Evolutionary conservation across 2,888 invertebrate genomes (phyloP).

Genomic region (Cantharis flavilabris): DNA sequence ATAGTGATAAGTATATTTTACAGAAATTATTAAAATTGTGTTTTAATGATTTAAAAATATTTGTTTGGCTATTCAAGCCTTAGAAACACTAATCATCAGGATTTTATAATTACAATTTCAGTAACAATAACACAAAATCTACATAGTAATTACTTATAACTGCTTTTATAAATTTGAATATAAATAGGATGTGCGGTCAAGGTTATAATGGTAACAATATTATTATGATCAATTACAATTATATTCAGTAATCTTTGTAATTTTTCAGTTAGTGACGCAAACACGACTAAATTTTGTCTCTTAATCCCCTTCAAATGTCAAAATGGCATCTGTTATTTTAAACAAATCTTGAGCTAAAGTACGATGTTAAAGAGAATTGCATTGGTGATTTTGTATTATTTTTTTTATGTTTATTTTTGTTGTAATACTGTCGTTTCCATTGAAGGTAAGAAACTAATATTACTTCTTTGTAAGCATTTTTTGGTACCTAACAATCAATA

Average conservation of each 20-base stretch:
- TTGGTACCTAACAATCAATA: conserved; percentile 17
- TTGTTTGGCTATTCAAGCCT: neutral
- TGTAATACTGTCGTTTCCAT: conserved; percentile 25
- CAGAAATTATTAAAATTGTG: no score
- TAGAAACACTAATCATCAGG: no score
- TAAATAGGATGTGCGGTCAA: conserved; percentile 24
- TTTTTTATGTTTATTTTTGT: conserved; percentile 18
- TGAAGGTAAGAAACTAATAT: conserved; percentile 26
- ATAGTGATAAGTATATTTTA: no score
- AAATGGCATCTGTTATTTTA: conserved; percentile 24
- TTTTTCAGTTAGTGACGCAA: conserved; percentile 30
- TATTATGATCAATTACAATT: conserved; percentile 29
- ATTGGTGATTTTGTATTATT: conserved; percentile 18
- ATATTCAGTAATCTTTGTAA: conserved; percentile 24
- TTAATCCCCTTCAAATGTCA: conserved; percentile 21
- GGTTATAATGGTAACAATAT: conserved; percentile 28
- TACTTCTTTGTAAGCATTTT: conserved; percentile 19
- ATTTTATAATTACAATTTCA: neutral
- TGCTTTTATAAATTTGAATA: conserved; percentile 11
- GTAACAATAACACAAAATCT: neutral
- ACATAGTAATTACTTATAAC: neutral
- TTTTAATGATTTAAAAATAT: neutral
- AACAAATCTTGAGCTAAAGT: conserved; percentile 16
- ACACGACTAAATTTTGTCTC: conserved; percentile 12
- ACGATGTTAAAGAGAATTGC: conserved; percentile 22